These are phyloP conservation scores for Elanus axillaris DNA, from an alignment of 2,113 vertebrate genomes.

Conservation along the genomic window DNA sequence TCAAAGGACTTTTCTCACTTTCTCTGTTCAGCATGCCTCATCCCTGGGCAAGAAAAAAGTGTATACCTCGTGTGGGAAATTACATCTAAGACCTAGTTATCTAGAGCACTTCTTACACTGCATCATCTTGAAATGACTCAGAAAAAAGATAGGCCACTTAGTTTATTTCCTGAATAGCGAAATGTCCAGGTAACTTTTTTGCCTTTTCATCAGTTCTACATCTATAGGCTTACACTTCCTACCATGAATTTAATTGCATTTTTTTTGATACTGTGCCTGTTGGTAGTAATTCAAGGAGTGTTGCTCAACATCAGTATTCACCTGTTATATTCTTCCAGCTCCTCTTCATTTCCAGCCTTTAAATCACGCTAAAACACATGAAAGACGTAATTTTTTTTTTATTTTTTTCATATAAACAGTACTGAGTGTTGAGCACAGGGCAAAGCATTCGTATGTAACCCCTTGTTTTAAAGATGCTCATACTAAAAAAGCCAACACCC, in stretches of 20 bases:
- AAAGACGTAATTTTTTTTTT: background rate
- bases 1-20: background rate
- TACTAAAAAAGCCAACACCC: background rate
- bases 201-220: background rate
- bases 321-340: background rate
- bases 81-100: background rate
- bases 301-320: background rate
- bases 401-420: background rate
- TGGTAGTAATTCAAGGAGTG: background rate
- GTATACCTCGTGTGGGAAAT: background rate
- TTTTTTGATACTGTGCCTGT: background rate
- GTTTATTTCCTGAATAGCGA: background rate
- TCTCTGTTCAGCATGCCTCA: background rate
- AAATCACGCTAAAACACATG: background rate
- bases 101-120: background rate
- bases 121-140: background rate
- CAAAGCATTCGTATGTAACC: background rate
- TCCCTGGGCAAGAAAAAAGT: background rate
- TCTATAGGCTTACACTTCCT: background rate
- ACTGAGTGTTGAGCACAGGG: background rate
- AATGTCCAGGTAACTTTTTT: background rate
- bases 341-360: background rate
- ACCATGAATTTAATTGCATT: background rate
- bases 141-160: background rate
- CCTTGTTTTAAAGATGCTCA: background rate